phyloP scores from a whole-genome alignment of 1,140 invertebrate genomes.

The Dolichoris vasculosae region DNA sequence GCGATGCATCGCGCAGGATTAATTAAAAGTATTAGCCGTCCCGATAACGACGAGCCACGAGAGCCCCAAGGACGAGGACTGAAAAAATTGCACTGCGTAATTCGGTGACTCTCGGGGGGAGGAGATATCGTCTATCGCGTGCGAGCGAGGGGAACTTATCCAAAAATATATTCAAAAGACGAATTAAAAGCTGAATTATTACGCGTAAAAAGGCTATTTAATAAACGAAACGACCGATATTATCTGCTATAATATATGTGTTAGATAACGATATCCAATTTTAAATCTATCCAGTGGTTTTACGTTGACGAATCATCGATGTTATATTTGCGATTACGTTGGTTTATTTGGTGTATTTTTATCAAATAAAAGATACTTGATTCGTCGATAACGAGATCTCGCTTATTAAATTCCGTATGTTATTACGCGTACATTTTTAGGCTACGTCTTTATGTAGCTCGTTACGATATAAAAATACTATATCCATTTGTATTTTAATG shows the following conservation, averaged over 20 bases:
- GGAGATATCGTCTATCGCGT: neutral
- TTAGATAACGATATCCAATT: too few species aligned
- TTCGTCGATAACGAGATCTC: too few species aligned
- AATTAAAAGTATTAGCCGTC: constrained; percentile 6
- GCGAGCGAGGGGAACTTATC: neutral
- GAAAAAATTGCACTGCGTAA: neutral
- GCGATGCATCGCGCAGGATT: neutral
- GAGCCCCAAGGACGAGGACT: neutral
- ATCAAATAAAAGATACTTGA: too few species aligned
- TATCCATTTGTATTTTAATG: neutral
- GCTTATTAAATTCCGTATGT: too few species aligned
- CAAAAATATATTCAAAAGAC: neutral
- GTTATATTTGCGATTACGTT: too few species aligned
- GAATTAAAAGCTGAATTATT: neutral
- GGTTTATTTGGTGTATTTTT: too few species aligned
- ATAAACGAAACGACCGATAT: neutral
- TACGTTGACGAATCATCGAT: too few species aligned
- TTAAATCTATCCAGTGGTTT: too few species aligned
- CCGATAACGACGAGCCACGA: neutral
- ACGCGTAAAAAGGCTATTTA: neutral
- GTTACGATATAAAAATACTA: neutral
- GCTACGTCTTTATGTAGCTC: neutral
- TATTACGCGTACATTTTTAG: too few species aligned
- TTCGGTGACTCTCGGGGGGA: neutral
- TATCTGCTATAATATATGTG: neutral